phyloP scores from a whole-genome alignment of 2,888 invertebrate species.

The Andrena fulva region DNA sequence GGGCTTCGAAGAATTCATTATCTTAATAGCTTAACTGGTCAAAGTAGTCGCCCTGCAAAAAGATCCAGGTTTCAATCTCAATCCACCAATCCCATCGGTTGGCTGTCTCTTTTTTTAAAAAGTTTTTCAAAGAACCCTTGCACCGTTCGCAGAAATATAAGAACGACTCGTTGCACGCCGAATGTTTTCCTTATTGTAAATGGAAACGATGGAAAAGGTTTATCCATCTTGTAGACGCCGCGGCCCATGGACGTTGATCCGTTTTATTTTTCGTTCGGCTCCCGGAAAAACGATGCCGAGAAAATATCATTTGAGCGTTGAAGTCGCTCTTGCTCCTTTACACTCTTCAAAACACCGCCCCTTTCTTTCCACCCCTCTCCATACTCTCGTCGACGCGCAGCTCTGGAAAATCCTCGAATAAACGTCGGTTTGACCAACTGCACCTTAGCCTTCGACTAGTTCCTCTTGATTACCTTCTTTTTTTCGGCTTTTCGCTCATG shows the following conservation, averaged over 20 bases:
- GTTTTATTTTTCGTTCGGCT: slow-evolving; percentile 42
- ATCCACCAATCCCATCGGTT: too few relatives aligned
- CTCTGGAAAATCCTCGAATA: slow-evolving; percentile 43
- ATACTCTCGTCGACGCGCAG: slow-evolving; percentile 8
- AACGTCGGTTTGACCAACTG: slow-evolving; percentile 34
- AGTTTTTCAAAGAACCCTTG: neutral
- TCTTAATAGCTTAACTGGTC: too few relatives aligned
- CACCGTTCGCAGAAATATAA: neutral
- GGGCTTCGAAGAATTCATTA: too few relatives aligned
- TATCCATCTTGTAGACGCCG: neutral
- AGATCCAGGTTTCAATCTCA: too few relatives aligned
- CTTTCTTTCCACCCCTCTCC: slow-evolving; percentile 28
- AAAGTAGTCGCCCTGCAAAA: too few relatives aligned
- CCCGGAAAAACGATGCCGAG: slow-evolving; percentile 30
- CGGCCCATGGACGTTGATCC: slow-evolving; percentile 29
- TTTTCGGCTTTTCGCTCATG: too few relatives aligned
- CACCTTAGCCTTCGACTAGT: neutral
- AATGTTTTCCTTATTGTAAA: neutral
- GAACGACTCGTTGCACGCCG: neutral
- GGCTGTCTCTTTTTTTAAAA: neutral
- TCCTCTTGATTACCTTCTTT: neutral
- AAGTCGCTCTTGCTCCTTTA: slow-evolving; percentile 10
- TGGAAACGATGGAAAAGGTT: neutral
- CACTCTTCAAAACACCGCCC: slow-evolving; percentile 35
- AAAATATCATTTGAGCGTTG: slow-evolving; percentile 45